Evolutionary conservation across 2,888 invertebrate genomes (phyloP).

Genomic region (Yponomeuta malinellus): DNA sequence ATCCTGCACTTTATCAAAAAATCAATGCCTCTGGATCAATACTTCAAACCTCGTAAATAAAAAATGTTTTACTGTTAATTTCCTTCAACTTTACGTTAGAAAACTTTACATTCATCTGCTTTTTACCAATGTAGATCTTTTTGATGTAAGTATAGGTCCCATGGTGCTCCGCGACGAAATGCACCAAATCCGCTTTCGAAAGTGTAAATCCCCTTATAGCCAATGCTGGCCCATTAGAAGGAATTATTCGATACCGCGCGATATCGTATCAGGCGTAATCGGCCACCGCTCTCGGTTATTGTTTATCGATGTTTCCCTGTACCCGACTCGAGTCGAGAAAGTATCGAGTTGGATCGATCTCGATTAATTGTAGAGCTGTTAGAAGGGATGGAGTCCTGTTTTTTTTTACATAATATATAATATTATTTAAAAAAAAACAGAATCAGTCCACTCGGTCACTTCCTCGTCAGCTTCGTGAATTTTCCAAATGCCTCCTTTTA

Average conservation of each 20-base stretch:
- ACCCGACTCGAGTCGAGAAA: conserved; percentile 38
- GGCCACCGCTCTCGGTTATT: conserved; percentile 60
- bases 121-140: too few relatives aligned
- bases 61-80: too few relatives aligned
- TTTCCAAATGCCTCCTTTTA: too few relatives aligned
- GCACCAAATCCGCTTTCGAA: conserved; percentile 44
- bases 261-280: conserved; percentile 69
- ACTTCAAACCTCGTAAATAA: neutral
- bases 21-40: neutral
- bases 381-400: neutral
- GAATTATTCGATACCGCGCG: conserved; percentile 43
- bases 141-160: too few relatives aligned
- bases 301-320: conserved; percentile 62
- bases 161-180: neutral
- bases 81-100: too few relatives aligned
- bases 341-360: conserved; percentile 40
- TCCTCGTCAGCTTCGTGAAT: too few relatives aligned
- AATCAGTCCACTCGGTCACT: too few relatives aligned
- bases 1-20: neutral
- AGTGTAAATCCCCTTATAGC: conserved; percentile 67
- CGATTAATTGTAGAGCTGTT: neutral
- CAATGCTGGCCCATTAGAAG: conserved; percentile 64
- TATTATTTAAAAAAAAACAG: too few relatives aligned
- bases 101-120: too few relatives aligned
- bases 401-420: neutral